Evolutionary conservation across 2,797 vertebrate species (phyloP).

Genomic region (Microchirus variegatus): DNA sequence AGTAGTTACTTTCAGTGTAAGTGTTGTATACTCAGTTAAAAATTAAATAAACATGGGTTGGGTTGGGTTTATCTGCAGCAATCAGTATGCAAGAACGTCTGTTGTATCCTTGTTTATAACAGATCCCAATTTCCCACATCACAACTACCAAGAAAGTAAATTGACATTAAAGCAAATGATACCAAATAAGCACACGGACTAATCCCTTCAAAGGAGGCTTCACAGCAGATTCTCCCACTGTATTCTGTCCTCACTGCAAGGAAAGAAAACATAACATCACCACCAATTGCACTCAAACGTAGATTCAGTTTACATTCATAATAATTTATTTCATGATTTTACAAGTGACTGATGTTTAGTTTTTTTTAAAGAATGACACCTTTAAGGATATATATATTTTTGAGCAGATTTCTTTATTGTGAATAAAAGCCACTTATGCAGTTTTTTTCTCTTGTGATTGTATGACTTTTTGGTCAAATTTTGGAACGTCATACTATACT

Average conservation of each 20-base stretch:
- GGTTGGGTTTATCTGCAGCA: neutral
- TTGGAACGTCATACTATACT: too few relatives aligned
- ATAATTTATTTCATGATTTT: too few relatives aligned
- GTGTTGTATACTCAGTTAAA: neutral
- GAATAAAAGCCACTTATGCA: too few relatives aligned
- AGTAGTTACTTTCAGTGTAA: neutral
- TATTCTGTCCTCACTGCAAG: slow-evolving; percentile 88
- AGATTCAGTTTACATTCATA: too few relatives aligned
- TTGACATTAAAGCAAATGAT: slow-evolving; percentile 40
- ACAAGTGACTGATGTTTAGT: too few relatives aligned
- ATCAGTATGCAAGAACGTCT: too few relatives aligned
- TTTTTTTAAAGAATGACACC: too few relatives aligned
- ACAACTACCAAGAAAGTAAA: slow-evolving; percentile 48
- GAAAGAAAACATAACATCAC: slow-evolving; percentile 9
- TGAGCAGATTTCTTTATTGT: too few relatives aligned
- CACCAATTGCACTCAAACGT: slow-evolving; percentile 49
- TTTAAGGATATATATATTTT: too few relatives aligned
- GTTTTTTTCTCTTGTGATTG: too few relatives aligned
- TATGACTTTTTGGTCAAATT: too few relatives aligned
- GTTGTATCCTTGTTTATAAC: too few relatives aligned
- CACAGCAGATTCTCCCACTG: slow-evolving; percentile 86
- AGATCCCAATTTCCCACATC: neutral
- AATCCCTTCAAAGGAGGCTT: slow-evolving; percentile 88
- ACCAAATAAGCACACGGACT: slow-evolving; percentile 85
- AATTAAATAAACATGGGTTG: slow-evolving; percentile 17